A percentile compares a stretch with the other conserved stretches of the same genome.
These are phyloP conservation scores for Trichonephila clavata DNA, from an alignment of 1,140 invertebrate genomes.

Conservation along the genomic window DNA sequence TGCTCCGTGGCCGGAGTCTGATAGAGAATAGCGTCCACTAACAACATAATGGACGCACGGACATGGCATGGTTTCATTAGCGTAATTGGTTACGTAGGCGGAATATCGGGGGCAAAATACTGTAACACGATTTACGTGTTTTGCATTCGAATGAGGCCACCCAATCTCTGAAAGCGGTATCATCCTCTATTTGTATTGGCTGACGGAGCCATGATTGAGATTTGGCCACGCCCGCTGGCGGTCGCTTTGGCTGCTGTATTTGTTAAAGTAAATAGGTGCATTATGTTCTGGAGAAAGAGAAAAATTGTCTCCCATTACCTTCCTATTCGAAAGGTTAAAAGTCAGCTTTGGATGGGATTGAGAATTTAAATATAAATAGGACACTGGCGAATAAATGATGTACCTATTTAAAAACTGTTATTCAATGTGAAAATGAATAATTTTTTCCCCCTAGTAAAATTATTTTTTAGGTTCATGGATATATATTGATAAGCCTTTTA, in stretches of 20 bases:
- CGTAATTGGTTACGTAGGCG: conserved; percentile 56
- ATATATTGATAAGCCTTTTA: too few relatives aligned
- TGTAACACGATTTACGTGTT: conserved; percentile 70
- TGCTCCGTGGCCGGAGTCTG: neutral
- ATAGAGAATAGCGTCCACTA: neutral
- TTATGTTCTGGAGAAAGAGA: neutral
- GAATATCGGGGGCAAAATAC: conserved; percentile 52
- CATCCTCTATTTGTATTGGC: conserved; percentile 18
- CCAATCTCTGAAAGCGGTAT: neutral
- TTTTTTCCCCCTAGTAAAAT: too few relatives aligned
- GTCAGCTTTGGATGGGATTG: neutral
- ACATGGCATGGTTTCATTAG: conserved; percentile 69
- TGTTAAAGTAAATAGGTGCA: neutral
- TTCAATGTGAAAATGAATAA: too few relatives aligned
- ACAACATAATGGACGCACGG: neutral
- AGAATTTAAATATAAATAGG: too few relatives aligned
- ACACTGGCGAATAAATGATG: too few relatives aligned
- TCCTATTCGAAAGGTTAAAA: conserved; percentile 1
- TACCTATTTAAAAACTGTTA: too few relatives aligned
- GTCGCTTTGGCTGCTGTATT: neutral
- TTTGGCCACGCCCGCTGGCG: neutral
- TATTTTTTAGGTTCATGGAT: too few relatives aligned
- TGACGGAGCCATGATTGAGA: neutral
- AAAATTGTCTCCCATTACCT: neutral
- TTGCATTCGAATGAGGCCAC: conserved; percentile 59